Percentiles rank a stretch among this genome's conserved stretches.
phyloP scores from a whole-genome alignment of 2,113 vertebrate species.

The Hassar affinis region DNA sequence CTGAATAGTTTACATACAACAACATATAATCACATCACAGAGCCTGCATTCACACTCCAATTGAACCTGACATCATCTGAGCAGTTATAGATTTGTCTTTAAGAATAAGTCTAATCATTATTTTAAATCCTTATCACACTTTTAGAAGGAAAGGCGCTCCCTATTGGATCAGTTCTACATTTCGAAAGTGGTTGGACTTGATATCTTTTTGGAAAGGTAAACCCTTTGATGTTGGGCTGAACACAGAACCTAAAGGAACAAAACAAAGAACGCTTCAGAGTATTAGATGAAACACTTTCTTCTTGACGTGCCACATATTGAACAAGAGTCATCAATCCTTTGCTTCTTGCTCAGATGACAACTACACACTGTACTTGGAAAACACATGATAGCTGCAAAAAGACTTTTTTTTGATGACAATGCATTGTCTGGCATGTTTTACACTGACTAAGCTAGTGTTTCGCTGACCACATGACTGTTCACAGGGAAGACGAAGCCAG shows the following conservation, averaged over 20 bases:
- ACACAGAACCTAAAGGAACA: background rate
- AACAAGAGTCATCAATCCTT: background rate
- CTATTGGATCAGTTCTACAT: background rate
- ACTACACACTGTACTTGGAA: slow-evolving; percentile 11
- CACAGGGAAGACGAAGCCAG: slow-evolving; percentile 44
- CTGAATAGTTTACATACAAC: background rate
- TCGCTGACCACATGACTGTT: slow-evolving; percentile 55
- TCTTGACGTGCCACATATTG: background rate
- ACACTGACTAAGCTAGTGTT: slow-evolving; percentile 60
- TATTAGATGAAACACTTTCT: background rate
- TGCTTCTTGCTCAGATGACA: slow-evolving; percentile 5
- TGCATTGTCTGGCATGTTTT: slow-evolving; percentile 29
- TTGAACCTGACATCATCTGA: slow-evolving; percentile 1
- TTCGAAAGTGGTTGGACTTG: background rate
- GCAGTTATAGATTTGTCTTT: background rate
- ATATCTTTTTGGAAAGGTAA: background rate
- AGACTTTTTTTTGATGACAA: slow-evolving; percentile 25
- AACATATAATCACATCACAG: background rate
- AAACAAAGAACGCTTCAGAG: background rate
- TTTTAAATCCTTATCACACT: too few relatives aligned
- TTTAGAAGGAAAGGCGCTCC: background rate
- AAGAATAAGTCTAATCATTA: too few relatives aligned
- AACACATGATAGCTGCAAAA: slow-evolving; percentile 21
- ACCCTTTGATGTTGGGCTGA: background rate
- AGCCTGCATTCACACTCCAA: background rate